Conservation (phyloP, 2,797 vertebrate genomes). For the Sebastes flavidus region DNA sequence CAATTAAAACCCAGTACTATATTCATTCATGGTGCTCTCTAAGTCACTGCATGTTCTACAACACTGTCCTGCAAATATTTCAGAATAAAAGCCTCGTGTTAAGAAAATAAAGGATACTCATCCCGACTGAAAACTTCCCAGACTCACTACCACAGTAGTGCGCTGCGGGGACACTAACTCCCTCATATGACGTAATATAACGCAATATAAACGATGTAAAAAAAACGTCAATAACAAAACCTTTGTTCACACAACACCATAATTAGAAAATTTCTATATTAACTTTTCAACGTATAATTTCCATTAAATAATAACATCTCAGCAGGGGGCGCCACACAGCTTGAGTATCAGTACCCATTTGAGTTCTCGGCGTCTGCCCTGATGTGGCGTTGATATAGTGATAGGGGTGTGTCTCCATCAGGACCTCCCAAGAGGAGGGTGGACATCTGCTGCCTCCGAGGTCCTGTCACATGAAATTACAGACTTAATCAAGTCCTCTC, state of each 20-base stretch:
- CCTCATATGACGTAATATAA: neutral
- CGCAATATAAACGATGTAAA: neutral
- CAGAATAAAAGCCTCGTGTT: too few relatives aligned
- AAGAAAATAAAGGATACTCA: too few relatives aligned
- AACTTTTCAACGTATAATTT: neutral
- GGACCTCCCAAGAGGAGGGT: conserved; percentile 59
- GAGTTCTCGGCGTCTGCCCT: neutral
- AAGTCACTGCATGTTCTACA: too few relatives aligned
- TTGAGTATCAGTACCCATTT: conserved; percentile 17
- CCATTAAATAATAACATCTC: neutral
- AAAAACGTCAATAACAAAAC: neutral
- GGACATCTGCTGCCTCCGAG: conserved; percentile 69
- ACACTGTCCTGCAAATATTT: too few relatives aligned
- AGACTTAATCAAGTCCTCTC: conserved; percentile 65
- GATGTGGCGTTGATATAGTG: conserved; percentile 58
- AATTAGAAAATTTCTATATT: neutral
- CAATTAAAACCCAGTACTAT: too few relatives aligned
- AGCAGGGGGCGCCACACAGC: conserved; percentile 14
- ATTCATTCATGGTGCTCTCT: too few relatives aligned
- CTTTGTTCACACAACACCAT: neutral
- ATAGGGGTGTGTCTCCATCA: conserved; percentile 44
- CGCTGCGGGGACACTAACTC: neutral
- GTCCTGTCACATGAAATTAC: conserved; percentile 67
- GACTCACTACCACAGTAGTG: neutral
- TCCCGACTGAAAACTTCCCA: neutral